Base-by-base conservation (phyloP, 2,888 invertebrate species). In the Acronicta psi region DNA sequence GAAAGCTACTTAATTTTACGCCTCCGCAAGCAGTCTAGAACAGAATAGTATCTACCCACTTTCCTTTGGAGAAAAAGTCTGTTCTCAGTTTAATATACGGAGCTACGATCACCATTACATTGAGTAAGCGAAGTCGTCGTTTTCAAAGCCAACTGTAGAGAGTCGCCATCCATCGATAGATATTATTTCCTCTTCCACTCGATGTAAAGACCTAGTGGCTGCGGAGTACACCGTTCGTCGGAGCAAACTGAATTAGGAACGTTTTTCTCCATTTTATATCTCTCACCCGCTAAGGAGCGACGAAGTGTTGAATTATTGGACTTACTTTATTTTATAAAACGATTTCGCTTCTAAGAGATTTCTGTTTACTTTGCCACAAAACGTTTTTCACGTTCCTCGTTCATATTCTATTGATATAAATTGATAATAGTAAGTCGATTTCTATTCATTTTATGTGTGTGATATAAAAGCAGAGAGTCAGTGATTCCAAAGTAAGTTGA, bases 301-400 rank as follows among this genome's bases (percentile, higher is more conserved):
- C 86, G 89, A 89, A 90, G 89, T 90, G 91, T 87, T 90, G 92
- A 93, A 91, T 91, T 93, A 92, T 92, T 88, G 87, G 88, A 89
- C 83, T 90, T 88, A 89, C 89, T 93, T 92, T 91, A 91, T 91
- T 92, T 90, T 91, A 90, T 89, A 88, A 91, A 91, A 87, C 86
- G 88, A 89, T 88, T 88, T 87, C 81, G 82, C 82, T 82, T 79
- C 81, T 72, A 77, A 80, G 82, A 85, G 82, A 86, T 88, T 91
- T 88, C 84, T 88, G 88, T 92, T 91, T 91, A 88, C 88, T 87
- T 89, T 88, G 73, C 80, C 82, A 80, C 83, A 81, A 84, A 89
- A 81, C 80, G 83, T 78, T 86, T 84, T 83, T 80, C 75, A 71
- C 73, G 72, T 77, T 82, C 77, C 72, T 43, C 72, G 70, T 84